These are phyloP conservation scores for Kryptolebias ocellatus DNA, from an alignment of 2,797 vertebrate species.

Conservation along the genomic window DNA sequence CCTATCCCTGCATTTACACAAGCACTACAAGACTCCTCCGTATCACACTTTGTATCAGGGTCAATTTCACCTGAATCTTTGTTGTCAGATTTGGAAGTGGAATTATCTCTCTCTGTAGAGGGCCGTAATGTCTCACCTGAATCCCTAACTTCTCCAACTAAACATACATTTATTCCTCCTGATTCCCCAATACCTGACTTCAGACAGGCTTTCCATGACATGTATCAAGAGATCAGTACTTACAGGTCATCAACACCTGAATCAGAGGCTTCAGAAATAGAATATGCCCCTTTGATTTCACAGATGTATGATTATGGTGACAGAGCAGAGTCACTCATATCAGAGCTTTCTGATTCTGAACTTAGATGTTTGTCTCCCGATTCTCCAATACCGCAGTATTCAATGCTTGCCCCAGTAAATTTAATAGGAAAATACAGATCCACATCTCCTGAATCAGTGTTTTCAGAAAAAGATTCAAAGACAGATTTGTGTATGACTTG, in stretches of 20 bases:
- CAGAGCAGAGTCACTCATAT: slow-evolving; percentile 43
- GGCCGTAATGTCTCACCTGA: slow-evolving; percentile 40
- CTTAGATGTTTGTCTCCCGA: slow-evolving; percentile 44
- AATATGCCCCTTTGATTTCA: slow-evolving; percentile 36
- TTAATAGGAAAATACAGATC: slow-evolving; percentile 16
- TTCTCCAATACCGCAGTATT: slow-evolving; percentile 48
- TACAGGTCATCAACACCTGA: slow-evolving; percentile 51
- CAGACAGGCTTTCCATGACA: slow-evolving; percentile 16
- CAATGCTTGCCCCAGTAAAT: background rate
- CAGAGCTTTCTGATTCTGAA: slow-evolving; percentile 23
- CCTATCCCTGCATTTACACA: slow-evolving; percentile 46
- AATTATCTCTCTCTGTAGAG: slow-evolving; percentile 23
- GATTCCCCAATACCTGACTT: slow-evolving; percentile 61
- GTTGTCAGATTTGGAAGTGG: slow-evolving; percentile 43
- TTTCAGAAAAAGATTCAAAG: slow-evolving; percentile 44
- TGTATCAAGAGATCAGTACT: slow-evolving; percentile 24
- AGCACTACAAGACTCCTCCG: background rate
- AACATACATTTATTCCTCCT: slow-evolving; percentile 34
- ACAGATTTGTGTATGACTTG: slow-evolving; percentile 40
- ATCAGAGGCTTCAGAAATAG: slow-evolving; percentile 48
- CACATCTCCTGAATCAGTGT: slow-evolving; percentile 38
- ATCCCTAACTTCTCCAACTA: slow-evolving; percentile 17
- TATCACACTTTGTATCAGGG: slow-evolving; percentile 20
- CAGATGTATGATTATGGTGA: slow-evolving; percentile 21
- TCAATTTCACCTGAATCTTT: slow-evolving; percentile 59